Evolutionary conservation across 1,140 invertebrate species (phyloP), one percentile per base, ranked within the genome.

Genomic region (Sipha flava): DNA sequence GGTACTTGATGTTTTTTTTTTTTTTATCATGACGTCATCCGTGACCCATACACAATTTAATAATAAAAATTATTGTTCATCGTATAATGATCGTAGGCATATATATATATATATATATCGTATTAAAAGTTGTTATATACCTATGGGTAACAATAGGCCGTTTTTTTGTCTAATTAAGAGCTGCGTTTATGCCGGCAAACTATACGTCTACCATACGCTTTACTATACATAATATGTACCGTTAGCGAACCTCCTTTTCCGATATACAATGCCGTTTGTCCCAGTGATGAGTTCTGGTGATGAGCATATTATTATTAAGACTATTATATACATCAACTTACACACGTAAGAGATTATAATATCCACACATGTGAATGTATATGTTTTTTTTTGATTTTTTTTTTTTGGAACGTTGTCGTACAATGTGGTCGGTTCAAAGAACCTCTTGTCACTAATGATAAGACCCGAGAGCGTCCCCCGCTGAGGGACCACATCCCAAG

Each of bases 241-340:
- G 73, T 77, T 77, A 77, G 73, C 34, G 16, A 77, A 77, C 73
- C 73, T 77, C 73, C 73, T 77, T 73, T 77, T 77, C 73, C 73
- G 52, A 59, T 77, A 77, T 59, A 77, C 73, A 77, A 77, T 77
- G 34, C 73, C 34, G 73, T 77, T 57, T 59, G 73, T 77, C 73
- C 73, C 72, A 75, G 45, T 52, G 73, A 77, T 57, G 73, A 59
- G 52, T 34, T 29, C 73, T 49, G 54, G 45, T 52, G 73, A 77
- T 57, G 73, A 59, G 52, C 52, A 43, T 75, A 75, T 73, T 73
- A 52, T 73, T 52, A 73, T 49, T 49, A 49, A n/a, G 40, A 72
- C 29, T 75, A 75, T 75, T 75, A 75, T 52, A 57, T 49, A 29
- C 47, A 75, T 49, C 43, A 31, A 9, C 45, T 49, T 34, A 75